A percentile compares a stretch with the other conserved stretches of the same genome.
Evolutionary conservation across 2,113 vertebrate genomes (phyloP).

Genomic region (Anhinga rufa): DNA sequence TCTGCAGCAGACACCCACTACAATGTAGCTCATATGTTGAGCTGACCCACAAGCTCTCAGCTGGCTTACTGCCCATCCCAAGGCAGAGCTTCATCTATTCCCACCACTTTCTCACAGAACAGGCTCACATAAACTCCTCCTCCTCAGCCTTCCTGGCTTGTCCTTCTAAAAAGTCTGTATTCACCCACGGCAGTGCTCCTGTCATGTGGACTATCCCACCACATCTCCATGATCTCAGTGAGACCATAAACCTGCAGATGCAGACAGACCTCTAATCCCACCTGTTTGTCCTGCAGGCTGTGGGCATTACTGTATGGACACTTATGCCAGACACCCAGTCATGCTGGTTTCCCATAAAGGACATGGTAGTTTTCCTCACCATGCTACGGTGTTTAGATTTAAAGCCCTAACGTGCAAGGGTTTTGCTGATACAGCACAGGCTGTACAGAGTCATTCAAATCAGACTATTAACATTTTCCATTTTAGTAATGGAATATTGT

Average conservation of each 20-base stretch:
- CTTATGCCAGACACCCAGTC: background rate
- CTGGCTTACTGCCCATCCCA: background rate
- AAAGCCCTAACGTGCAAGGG: background rate
- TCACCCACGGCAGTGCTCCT: fast-evolving
- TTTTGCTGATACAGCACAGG: background rate
- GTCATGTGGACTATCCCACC: background rate
- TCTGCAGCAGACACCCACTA: background rate
- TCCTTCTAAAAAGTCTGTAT: background rate
- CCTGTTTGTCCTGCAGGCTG: background rate
- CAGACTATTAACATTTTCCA: background rate
- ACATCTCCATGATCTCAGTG: background rate
- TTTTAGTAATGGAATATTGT: background rate
- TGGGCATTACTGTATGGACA: fast-evolving
- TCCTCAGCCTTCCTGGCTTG: background rate
- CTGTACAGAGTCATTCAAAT: background rate
- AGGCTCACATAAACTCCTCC: background rate
- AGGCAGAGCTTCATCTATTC: background rate
- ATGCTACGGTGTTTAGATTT: background rate
- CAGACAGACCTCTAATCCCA: background rate
- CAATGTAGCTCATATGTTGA: fast-evolving
- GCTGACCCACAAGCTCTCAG: background rate
- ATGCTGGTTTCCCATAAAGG: background rate
- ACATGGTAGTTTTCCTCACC: background rate
- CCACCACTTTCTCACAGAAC: background rate
- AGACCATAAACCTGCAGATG: background rate